Evolutionary conservation across 2,888 invertebrate genomes (phyloP), one percentile per base, ranked within the genome.

Genomic region (Synanthedon tipuliformis): DNA sequence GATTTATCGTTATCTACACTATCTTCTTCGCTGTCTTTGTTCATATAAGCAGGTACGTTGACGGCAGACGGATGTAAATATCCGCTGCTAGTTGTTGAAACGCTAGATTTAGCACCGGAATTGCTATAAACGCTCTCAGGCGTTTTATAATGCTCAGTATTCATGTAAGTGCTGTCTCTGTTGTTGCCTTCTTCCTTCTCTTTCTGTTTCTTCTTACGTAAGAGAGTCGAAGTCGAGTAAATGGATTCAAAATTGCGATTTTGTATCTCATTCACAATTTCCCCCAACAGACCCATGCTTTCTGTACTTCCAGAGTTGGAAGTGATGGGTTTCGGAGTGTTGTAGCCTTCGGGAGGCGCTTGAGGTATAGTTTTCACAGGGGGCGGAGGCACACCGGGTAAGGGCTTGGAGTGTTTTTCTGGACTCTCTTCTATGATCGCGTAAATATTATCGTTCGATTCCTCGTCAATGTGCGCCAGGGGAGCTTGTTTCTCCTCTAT

Each of bases 181-280:
- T 76, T 78, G 55, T 62, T 72, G 50, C 69, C 78, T 48, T 68
- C 70, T 50, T 70, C 69, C 51, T 64, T 68, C 51, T 77, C 81
- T 48, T 75, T 73, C 59, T 86, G 84, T 58, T 89, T 89, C 65
- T 91, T 90, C 64, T 91, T 92, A 54, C 90, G 84, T 0, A 90
- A 89, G 2, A 94, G 75, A 0, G 93, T 93, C 1, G 93, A 92
- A 0, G 93, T 92, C 0, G 95, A 94, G 71, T 96, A 96, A 61
- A 96, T 95, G 0, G 95, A 95, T 63, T 95, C 95, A 41, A 94
- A 92, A 71, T 95, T 95, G 40, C 95, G 88, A 64, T 93, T 93
- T 64, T 95, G 94, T 65, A 96, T 95, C 77, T 96, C 96, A 49
- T 92, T 92, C 0, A 96, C 95, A 55, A 96, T 96, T 79, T 96